Evolutionary conservation across 2,888 invertebrate genomes (phyloP).

Genomic region (Hemithea aestivaria): DNA sequence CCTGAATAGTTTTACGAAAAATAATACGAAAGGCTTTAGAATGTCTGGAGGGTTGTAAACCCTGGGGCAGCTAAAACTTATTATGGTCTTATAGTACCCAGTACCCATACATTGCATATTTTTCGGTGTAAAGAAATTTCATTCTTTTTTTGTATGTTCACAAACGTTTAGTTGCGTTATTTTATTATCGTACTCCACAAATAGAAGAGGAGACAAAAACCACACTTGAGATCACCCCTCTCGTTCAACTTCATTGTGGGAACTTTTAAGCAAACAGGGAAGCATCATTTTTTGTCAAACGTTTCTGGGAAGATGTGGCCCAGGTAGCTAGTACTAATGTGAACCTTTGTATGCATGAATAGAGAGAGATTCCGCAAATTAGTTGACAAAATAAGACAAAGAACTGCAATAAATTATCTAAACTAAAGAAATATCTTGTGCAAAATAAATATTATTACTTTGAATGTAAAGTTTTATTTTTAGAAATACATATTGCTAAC

Average conservation of each 20-base stretch:
- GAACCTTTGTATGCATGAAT: constrained; percentile 45
- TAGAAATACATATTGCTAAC: no score
- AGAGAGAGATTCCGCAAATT: constrained; percentile 34
- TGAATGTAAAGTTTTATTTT: neutral
- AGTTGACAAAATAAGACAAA: constrained; percentile 21
- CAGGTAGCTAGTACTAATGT: constrained; percentile 63
- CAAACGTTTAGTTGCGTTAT: constrained; percentile 45
- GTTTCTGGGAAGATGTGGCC: constrained; percentile 53
- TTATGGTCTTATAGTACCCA: no score
- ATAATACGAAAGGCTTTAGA: constrained; percentile 40
- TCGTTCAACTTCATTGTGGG: constrained; percentile 64
- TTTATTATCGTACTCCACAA: constrained; percentile 67
- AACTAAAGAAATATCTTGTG: no score
- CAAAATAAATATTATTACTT: no score
- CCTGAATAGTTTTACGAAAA: constrained; percentile 58
- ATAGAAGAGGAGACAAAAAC: constrained; percentile 68
- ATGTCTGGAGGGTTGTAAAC: constrained; percentile 27
- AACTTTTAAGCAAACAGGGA: constrained; percentile 60
- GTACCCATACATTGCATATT: constrained; percentile 2
- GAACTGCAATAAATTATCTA: neutral
- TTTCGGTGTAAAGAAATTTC: constrained; percentile 8
- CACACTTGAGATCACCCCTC: constrained; percentile 71
- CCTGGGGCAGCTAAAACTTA: no score
- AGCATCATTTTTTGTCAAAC: constrained; percentile 53
- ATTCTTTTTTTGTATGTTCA: constrained; percentile 27